A percentile compares a stretch with the other conserved stretches of the same genome.
phyloP scores from a whole-genome alignment of 2,888 invertebrate genomes.

The Elysia crispata region DNA sequence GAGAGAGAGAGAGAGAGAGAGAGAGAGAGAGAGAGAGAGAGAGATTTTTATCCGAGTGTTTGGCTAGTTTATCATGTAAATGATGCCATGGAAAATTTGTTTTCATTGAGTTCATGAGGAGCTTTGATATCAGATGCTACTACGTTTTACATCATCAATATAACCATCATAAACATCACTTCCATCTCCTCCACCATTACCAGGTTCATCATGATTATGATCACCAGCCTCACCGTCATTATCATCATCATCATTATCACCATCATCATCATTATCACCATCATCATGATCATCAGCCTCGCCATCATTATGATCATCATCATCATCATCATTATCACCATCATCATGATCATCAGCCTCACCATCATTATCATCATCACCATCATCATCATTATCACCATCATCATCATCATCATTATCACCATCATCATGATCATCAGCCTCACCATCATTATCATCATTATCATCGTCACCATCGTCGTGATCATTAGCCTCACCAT shows the following conservation, averaged over 20 bases:
- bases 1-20: not conserved
- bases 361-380: slow-evolving; percentile 28
- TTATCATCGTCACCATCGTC: not conserved
- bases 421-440: not conserved
- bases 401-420: not conserved
- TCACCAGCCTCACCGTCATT: no score
- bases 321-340: slow-evolving; percentile 32
- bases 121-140: no score
- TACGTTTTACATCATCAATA: no score
- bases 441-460: no score
- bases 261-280: slow-evolving; percentile 23
- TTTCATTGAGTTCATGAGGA: no score
- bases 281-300: slow-evolving; percentile 24
- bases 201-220: no score
- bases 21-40: not conserved
- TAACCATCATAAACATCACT: no score
- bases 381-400: not conserved
- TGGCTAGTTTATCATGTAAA: no score
- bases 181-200: no score
- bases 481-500: no score
- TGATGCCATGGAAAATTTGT: no score
- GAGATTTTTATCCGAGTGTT: no score
- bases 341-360: slow-evolving; percentile 44
- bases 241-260: not conserved
- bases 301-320: slow-evolving; percentile 29